Percentiles rank a stretch among this genome's conserved stretches.
Conservation (phyloP, 2,888 invertebrate species). For the Heliothis peltigera region DNA sequence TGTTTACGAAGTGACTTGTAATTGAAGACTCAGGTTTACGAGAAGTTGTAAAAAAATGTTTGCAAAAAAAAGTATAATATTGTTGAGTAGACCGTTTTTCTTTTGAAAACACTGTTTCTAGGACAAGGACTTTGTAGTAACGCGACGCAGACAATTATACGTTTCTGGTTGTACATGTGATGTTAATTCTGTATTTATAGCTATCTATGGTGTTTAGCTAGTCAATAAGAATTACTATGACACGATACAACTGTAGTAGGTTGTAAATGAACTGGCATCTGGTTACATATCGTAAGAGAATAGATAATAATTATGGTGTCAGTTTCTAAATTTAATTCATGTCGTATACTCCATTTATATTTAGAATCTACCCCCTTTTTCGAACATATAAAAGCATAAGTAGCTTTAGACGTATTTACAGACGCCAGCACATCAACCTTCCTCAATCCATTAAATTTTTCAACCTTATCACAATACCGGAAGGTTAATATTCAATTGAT, state of each 20-base stretch:
- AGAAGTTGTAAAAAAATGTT: conserved; percentile 14
- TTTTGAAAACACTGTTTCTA: conserved; percentile 27
- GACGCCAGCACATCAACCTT: no score
- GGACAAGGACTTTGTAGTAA: conserved; percentile 48
- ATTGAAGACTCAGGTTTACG: conserved; percentile 47
- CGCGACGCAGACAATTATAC: conserved; percentile 40
- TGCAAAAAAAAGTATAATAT: conserved; percentile 18
- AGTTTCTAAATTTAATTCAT: no score
- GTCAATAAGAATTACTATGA: conserved; percentile 15
- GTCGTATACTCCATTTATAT: no score
- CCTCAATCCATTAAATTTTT: no score
- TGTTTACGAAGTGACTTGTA: conserved; percentile 44
- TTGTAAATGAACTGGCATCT: no score
- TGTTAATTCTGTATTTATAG: conserved; percentile 26
- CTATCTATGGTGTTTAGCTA: not conserved
- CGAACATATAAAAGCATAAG: not conserved
- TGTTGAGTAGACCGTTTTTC: conserved; percentile 24
- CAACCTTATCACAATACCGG: no score
- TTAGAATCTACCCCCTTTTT: not conserved
- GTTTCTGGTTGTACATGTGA: conserved; percentile 26
- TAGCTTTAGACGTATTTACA: no score
- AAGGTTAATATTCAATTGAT: no score
- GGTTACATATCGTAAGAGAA: no score
- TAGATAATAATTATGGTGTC: no score
- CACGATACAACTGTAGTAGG: not conserved